Percentiles rank a stretch among this genome's conserved stretches.
Conservation (phyloP, 92 coral and sea anemone species). For the Palythoa grandiflora region DNA sequence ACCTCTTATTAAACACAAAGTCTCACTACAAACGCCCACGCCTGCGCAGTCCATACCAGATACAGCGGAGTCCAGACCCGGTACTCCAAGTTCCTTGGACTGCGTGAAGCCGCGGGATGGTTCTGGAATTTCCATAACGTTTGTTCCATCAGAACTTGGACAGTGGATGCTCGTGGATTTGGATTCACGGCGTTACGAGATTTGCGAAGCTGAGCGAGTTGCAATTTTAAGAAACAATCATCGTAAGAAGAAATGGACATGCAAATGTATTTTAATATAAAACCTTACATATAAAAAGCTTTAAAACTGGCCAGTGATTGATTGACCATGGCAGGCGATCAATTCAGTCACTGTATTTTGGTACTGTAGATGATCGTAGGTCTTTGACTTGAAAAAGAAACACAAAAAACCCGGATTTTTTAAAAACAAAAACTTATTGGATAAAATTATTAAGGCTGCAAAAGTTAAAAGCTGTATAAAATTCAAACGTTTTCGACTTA, state of each 20-base stretch:
- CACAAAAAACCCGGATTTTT: no score
- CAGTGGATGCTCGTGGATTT: conserved; percentile 41
- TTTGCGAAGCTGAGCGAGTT: conserved; percentile 43
- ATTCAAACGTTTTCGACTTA: no score
- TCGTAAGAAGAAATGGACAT: conserved; percentile 6
- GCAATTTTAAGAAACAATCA: conserved; percentile 16
- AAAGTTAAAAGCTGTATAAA: no score
- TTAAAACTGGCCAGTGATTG: no score
- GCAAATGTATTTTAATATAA: conserved; percentile 13
- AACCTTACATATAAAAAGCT: background rate
- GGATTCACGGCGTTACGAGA: conserved; percentile 21
- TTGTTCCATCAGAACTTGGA: conserved; percentile 30
- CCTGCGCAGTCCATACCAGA: background rate
- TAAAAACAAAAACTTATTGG: no score
- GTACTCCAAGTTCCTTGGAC: background rate
- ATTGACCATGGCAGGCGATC: no score
- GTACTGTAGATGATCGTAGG: no score
- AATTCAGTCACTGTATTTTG: no score
- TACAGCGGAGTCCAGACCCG: background rate
- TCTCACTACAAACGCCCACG: background rate
- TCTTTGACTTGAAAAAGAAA: no score
- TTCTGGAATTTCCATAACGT: conserved; percentile 26
- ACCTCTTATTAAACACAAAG: conserved; percentile 3
- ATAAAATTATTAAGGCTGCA: no score
- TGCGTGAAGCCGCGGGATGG: conserved; percentile 10